Percentiles rank a stretch among this genome's conserved stretches.
These are phyloP conservation scores for Coecobrya sp. DNA, from an alignment of 2,888 invertebrate species.

Conservation along the genomic window DNA sequence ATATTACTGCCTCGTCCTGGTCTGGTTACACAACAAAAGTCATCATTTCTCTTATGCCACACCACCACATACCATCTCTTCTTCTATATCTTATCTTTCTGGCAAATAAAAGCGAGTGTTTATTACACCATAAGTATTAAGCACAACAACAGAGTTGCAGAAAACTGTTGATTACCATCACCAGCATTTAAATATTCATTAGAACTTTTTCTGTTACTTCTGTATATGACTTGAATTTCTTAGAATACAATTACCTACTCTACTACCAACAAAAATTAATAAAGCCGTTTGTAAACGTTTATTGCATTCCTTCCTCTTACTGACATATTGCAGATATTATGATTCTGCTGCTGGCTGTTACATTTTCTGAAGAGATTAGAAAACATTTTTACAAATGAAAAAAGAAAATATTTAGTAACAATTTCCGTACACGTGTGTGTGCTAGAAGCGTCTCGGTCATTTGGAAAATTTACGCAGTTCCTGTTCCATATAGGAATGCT, in stretches of 20 bases:
- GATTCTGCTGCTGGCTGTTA: too few relatives aligned
- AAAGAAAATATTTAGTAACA: background rate
- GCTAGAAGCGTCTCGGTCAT: background rate
- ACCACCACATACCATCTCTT: too few relatives aligned
- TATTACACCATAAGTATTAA: background rate
- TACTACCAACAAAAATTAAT: too few relatives aligned
- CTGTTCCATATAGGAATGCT: background rate
- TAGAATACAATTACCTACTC: background rate
- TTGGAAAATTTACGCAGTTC: background rate
- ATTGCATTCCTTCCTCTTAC: too few relatives aligned
- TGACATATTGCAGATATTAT: too few relatives aligned
- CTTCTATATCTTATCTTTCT: background rate
- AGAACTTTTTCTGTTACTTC: background rate
- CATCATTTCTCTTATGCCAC: background rate
- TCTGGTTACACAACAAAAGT: background rate
- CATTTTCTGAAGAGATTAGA: too few relatives aligned
- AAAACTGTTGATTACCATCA: background rate
- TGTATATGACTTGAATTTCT: background rate
- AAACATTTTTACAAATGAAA: background rate
- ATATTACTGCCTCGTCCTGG: background rate
- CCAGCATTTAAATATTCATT: constrained; percentile 33
- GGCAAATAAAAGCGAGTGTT: constrained; percentile 1
- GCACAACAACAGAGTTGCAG: background rate
- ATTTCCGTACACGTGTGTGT: background rate
- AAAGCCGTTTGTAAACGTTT: too few relatives aligned